Evolutionary conservation across 2,113 vertebrate genomes (phyloP), one percentile per base, ranked within the genome.

Genomic region (Megaceryle torquata): DNA sequence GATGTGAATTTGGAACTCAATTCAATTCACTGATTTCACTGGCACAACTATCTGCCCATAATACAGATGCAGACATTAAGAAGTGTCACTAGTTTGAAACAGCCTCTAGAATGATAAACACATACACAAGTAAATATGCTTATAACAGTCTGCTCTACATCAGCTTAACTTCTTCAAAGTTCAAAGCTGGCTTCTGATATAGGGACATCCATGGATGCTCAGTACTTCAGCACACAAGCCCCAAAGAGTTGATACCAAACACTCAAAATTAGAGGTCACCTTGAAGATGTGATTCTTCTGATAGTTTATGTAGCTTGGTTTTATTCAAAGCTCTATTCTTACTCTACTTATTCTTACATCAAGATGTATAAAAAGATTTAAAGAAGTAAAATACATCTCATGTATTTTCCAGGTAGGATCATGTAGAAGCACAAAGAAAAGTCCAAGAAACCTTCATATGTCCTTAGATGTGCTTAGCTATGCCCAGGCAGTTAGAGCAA

Each of bases 1-100:
- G 64, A 86, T 54, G 59, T 63, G 37, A 93, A 89, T 89, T 88
- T 68, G 76, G 37, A 90, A 67, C 33, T 79, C 87, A 95, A 89
- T 87, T 92, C 41, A 82, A 60, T 87, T 68, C 78, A 54, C 37
- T 68, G n/a, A 72, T 85, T 91, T 91, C 84, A 57, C 35, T 84
- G 59, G 53, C 67, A 64, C 25, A 48, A 44, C 41, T 61, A 82
- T 41, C 21, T 4, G 1, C 26, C 41, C 41, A 16, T 79, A 78
- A 84, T 44, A 70, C 28, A 84, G 71, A 79, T 46, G 19, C n/a
- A 35, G 18, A 65, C 5, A 37, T 39, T 31, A 86, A 64, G 33
- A 82, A 92, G 75, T 31, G 31, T 33, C 17, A 57, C 33, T 22
- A 5, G 1, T n/a, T 79, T 72, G 31, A 9, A 85, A 50, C 15